Evolutionary conservation across 1,140 invertebrate genomes (phyloP), one percentile per base, ranked within the genome.

Genomic region (Ridgeia piscesae): DNA sequence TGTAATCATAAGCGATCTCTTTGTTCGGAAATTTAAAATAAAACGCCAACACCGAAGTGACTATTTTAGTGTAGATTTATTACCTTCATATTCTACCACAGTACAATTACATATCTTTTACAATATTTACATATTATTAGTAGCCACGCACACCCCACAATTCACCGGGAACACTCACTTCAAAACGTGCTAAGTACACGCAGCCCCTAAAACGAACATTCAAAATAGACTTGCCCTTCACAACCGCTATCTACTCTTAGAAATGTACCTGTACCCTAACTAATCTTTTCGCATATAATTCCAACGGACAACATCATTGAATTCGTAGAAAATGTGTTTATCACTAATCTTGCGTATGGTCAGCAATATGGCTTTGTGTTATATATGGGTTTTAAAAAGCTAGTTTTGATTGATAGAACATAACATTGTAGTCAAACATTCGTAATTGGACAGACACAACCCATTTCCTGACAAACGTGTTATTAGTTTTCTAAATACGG

Each of bases 61-160:
- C 17, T 77, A 77, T 77, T 77, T 77, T 77, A 77, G 0, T 77
- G 58, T 77, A 77, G 58, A 27, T 77, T 77, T 77, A 77, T 77
- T 77, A 77, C 58, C 58, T 9, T 77, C 58, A 77, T 77, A 31
- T 27, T 77, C 58, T 77, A 77, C 58, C 58, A 77, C 58, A 77
- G 58, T 77, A 77, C 58, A 77, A 77, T 77, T 77, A 77, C 17
- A 77, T 77, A 77, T 1, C 27, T 77, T 77, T 77, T 77, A 77
- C 58, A 77, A 77, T 77, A 77, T 77, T 77, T 77, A 77, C 58
- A 77, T 77, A 77, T 77, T 31, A 77, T 77, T 77, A 77, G 58
- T 77, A 77, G 58, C 58, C 58, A 77, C 58, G 58, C 58, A 77
- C 58, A 77, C 58, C 58, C 58, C 58, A 77, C 58, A 77, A 77